Conservation (phyloP, 2,113 vertebrate genomes). For the Tragelaphus imberbis region DNA sequence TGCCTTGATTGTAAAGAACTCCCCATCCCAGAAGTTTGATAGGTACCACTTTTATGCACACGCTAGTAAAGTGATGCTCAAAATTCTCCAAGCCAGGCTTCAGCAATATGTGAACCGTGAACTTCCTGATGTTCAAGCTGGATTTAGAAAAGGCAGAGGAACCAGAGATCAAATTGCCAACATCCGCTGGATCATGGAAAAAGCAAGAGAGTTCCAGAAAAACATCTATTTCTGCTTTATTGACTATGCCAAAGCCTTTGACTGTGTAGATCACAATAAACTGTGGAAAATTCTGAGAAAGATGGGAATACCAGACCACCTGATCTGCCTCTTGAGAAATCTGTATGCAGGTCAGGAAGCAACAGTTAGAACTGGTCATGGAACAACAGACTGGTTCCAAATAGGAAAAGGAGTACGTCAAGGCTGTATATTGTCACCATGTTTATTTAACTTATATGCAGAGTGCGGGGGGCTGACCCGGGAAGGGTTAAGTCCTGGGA, state of each 20-base stretch:
- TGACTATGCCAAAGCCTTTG: neutral
- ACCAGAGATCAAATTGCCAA: neutral
- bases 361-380: too few species aligned
- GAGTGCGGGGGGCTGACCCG: too few species aligned
- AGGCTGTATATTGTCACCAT: too few species aligned
- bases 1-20: neutral
- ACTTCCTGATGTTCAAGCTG: neutral
- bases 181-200: fast-evolving
- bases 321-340: too few species aligned
- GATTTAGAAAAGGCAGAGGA: neutral
- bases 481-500: too few species aligned
- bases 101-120: neutral
- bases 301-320: too few species aligned
- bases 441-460: too few species aligned
- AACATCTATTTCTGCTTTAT: neutral
- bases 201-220: neutral
- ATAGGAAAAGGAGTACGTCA: too few species aligned
- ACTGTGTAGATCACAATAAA: neutral
- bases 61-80: too few species aligned
- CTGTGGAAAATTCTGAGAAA: neutral
- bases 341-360: too few species aligned
- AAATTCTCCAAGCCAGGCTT: too few species aligned
- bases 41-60: neutral
- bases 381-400: too few species aligned
- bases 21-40: neutral